Evolutionary conservation across 2,888 invertebrate genomes (phyloP).

Genomic region (Euplagia quadripunctaria): DNA sequence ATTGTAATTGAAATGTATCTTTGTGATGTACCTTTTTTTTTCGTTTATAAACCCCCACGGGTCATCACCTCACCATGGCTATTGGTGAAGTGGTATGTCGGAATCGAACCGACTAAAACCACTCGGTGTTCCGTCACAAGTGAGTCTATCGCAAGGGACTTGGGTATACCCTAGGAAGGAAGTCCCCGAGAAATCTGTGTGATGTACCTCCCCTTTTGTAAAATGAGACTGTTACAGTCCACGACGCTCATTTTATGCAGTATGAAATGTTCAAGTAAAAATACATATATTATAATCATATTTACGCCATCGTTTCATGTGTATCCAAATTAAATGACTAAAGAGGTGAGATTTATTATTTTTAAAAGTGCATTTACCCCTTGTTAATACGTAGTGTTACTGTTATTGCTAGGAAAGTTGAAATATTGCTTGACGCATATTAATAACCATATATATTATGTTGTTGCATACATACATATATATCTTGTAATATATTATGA

Average conservation of each 20-base stretch:
- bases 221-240: neutral
- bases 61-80: too few relatives aligned
- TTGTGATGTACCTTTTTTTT: too few relatives aligned
- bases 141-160: too few relatives aligned
- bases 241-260: slow-evolving; percentile 75
- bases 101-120: too few relatives aligned
- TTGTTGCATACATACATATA: slow-evolving; percentile 11
- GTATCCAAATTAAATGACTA: slow-evolving; percentile 50
- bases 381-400: slow-evolving; percentile 70
- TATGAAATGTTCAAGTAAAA: slow-evolving; percentile 58
- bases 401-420: slow-evolving; percentile 61
- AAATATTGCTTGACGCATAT: slow-evolving; percentile 56
- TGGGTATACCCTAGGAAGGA: too few relatives aligned
- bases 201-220: neutral
- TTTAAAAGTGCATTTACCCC: slow-evolving; percentile 81
- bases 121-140: too few relatives aligned
- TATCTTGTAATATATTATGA: slow-evolving; percentile 4
- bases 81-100: too few relatives aligned
- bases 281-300: slow-evolving; percentile 38
- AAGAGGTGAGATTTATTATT: slow-evolving; percentile 70
- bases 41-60: too few relatives aligned
- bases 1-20: neutral
- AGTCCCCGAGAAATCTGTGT: too few relatives aligned
- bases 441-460: slow-evolving; percentile 20
- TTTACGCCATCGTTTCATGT: slow-evolving; percentile 51